Percentiles rank a stretch among this genome's conserved stretches.
phyloP scores from a whole-genome alignment of 2,113 vertebrate species.

The Hippolais icterina region DNA sequence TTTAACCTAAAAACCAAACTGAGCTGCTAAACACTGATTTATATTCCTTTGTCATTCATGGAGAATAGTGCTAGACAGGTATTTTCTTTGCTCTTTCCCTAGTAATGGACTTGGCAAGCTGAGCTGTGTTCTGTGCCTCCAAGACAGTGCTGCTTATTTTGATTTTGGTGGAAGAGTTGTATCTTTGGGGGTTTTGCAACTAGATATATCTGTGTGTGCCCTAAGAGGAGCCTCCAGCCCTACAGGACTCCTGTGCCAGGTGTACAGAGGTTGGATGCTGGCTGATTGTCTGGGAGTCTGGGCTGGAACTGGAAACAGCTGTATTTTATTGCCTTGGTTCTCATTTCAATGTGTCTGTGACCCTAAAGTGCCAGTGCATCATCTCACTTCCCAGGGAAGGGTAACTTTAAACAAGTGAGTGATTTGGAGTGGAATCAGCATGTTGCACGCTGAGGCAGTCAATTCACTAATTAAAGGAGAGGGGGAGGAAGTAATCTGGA shows the following conservation, averaged over 20 bases:
- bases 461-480: constrained; percentile 23
- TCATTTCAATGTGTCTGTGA: background rate
- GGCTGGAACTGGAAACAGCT: background rate
- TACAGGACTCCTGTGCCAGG: background rate
- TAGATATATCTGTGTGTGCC: background rate
- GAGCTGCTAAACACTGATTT: background rate
- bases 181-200: background rate
- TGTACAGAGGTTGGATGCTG: background rate
- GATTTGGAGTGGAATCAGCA: background rate
- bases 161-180: background rate
- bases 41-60: background rate
- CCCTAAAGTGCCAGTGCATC: background rate
- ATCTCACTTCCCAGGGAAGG: background rate
- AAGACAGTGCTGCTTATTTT: background rate
- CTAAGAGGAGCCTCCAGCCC: background rate
- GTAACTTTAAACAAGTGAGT: background rate
- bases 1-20: background rate
- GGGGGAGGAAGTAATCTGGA: constrained; percentile 5
- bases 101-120: background rate
- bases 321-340: background rate
- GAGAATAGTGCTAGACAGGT: background rate
- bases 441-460: background rate
- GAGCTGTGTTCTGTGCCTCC: background rate
- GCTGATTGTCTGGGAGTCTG: background rate
- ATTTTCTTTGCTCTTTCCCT: background rate